Percentiles rank a stretch among this genome's conserved stretches.
These are phyloP conservation scores for Spheniscus humboldti DNA, from an alignment of 2,797 vertebrate species.

Conservation along the genomic window DNA sequence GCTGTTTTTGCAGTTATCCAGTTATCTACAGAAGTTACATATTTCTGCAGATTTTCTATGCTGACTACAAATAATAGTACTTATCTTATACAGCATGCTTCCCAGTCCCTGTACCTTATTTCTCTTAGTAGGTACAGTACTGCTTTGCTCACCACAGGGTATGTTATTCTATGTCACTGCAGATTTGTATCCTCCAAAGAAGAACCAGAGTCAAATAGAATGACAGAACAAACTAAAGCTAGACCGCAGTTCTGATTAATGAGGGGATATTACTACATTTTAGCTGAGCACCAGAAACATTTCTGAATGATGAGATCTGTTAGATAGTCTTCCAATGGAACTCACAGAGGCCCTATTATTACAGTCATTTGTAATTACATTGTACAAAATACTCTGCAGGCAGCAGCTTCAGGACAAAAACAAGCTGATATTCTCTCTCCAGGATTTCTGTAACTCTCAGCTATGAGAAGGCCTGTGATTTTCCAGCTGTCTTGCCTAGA, in stretches of 20 bases:
- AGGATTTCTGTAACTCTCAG: neutral
- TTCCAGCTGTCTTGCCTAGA: neutral
- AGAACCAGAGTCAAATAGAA: neutral
- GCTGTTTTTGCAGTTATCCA: neutral
- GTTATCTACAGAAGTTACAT: neutral
- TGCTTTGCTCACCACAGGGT: neutral
- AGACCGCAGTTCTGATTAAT: neutral
- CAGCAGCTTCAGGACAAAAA: neutral
- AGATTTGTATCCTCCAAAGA: neutral
- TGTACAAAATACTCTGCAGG: neutral
- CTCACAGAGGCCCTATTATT: neutral
- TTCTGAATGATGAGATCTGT: neutral
- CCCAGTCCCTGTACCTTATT: neutral
- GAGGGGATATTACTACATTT: neutral
- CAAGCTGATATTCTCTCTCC: neutral
- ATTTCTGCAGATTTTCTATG: neutral
- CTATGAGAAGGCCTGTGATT: neutral
- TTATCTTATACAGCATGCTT: neutral
- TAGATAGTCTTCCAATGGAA: neutral
- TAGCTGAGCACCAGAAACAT: neutral
- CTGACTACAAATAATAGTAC: neutral
- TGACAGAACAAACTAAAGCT: neutral
- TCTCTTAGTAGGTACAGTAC: neutral
- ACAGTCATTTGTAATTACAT: neutral
- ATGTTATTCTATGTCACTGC: neutral